Conservation (phyloP, 2,113 vertebrate species). For the Suricata suricatta region DNA sequence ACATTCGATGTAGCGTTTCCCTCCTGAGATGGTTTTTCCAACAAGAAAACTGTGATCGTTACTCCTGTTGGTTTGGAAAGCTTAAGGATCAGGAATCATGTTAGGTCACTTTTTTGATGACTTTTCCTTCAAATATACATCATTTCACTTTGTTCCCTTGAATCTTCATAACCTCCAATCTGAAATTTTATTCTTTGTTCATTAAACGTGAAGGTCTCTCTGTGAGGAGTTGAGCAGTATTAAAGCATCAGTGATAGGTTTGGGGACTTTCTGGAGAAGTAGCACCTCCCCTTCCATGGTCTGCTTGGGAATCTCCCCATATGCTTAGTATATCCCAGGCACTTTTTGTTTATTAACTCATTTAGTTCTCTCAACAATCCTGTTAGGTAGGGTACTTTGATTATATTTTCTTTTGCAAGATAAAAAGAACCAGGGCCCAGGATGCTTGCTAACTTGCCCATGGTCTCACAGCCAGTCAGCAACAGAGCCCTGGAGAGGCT, state of each 20-base stretch:
- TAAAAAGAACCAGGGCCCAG: background rate
- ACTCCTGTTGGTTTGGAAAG: background rate
- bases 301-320: background rate
- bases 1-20: background rate
- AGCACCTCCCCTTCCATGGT: background rate
- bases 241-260: background rate
- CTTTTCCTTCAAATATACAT: background rate
- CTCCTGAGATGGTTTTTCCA: background rate
- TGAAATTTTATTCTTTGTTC: slow-evolving; percentile 1
- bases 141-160: background rate
- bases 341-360: background rate
- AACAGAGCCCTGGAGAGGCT: background rate
- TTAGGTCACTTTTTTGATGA: background rate
- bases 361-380: background rate
- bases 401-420: background rate
- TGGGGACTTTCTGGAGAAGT: background rate
- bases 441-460: background rate
- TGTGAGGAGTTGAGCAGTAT: background rate
- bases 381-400: background rate
- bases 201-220: background rate
- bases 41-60: background rate
- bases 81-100: background rate
- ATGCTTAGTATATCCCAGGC: background rate
- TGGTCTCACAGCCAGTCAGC: background rate
- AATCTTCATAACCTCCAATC: background rate